Percentiles rank a stretch among this genome's conserved stretches.
These are phyloP conservation scores for Pachyuromys duprasi DNA, from an alignment of 2,797 vertebrate species.

Conservation along the genomic window DNA sequence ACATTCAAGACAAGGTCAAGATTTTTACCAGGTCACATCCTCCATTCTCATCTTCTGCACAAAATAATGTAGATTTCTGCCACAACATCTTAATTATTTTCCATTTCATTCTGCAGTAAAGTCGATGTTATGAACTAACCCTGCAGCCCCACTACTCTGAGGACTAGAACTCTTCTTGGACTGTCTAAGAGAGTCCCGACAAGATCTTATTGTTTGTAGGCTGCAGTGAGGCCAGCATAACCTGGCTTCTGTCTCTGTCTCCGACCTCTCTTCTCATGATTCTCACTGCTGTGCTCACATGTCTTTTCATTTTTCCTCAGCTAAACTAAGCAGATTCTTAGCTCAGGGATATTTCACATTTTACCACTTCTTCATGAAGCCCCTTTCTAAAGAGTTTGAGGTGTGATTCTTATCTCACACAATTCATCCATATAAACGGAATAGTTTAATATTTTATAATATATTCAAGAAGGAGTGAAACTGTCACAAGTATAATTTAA, in stretches of 20 bases:
- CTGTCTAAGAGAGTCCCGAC: background rate
- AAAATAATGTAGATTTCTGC: background rate
- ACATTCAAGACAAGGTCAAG: background rate
- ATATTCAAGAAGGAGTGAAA: background rate
- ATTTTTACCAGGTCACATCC: background rate
- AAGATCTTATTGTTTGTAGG: background rate
- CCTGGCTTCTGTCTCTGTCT: background rate
- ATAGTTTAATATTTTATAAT: background rate
- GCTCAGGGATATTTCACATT: background rate
- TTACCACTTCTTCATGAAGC: background rate
- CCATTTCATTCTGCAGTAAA: background rate
- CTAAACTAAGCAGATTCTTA: background rate
- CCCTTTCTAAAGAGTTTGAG: background rate
- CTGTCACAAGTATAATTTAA: background rate
- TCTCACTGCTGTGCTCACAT: background rate
- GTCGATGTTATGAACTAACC: background rate
- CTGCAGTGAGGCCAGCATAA: background rate
- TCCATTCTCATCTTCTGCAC: background rate
- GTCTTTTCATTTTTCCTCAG: background rate
- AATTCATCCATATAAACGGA: background rate
- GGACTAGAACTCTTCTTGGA: background rate
- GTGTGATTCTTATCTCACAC: background rate
- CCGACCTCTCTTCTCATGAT: background rate
- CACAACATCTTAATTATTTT: background rate
- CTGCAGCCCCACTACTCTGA: background rate